phyloP scores from a whole-genome alignment of 2,888 invertebrate genomes.

The Stenurella melanura region DNA sequence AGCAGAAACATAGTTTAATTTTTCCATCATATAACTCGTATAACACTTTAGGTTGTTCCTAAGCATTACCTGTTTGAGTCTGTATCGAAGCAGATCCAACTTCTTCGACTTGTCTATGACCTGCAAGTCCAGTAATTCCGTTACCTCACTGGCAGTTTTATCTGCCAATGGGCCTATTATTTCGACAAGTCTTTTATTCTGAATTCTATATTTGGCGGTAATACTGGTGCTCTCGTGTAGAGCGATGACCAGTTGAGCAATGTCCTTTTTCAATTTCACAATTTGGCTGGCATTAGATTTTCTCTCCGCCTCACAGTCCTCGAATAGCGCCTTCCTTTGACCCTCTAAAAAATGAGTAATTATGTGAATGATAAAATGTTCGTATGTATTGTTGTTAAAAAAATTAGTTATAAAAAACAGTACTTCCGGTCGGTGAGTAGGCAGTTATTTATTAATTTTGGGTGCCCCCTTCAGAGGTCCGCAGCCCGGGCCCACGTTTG shows the following conservation, averaged over 20 bases:
- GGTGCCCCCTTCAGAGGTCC: too few species aligned
- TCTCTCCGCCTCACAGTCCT: conserved; percentile 86
- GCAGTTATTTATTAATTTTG: too few species aligned
- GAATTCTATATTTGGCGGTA: conserved; percentile 68
- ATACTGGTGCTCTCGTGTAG: conserved; percentile 77
- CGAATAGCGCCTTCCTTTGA: conserved; percentile 88
- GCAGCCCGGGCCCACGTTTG: too few species aligned
- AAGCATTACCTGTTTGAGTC: conserved; percentile 76
- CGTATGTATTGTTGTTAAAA: too few species aligned
- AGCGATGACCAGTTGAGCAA: conserved; percentile 79
- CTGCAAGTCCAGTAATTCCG: conserved; percentile 80
- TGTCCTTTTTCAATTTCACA: conserved; percentile 82
- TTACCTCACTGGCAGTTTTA: conserved; percentile 74
- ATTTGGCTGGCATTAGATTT: conserved; percentile 84
- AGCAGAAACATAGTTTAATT: too few species aligned
- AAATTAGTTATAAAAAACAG: too few species aligned
- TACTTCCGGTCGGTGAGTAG: too few species aligned
- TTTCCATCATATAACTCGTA: too few species aligned
- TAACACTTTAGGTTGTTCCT: too few species aligned
- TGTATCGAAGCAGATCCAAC: conserved; percentile 83
- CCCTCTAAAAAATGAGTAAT: conserved; percentile 77
- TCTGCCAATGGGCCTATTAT: conserved; percentile 73
- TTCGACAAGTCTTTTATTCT: conserved; percentile 63
- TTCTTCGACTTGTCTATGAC: conserved; percentile 83
- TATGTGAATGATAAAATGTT: too few species aligned